Evolutionary conservation across 2,797 vertebrate species (phyloP).

Genomic region (Passerculus sandwichensis): DNA sequence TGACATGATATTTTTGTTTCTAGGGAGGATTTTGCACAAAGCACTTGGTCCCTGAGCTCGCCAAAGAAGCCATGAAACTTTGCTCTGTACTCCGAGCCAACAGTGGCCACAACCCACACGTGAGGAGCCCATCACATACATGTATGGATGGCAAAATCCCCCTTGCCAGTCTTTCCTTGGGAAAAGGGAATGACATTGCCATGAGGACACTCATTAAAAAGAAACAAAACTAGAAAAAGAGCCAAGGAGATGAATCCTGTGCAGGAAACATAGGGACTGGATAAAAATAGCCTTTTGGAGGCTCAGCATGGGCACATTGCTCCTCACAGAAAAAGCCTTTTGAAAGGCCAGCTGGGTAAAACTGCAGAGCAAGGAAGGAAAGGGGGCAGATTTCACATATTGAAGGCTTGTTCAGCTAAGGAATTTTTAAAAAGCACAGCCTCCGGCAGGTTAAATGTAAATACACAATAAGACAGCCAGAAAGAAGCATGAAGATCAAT

Average conservation of each 20-base stretch:
- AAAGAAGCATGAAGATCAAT: not conserved
- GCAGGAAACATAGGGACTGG: too few species aligned
- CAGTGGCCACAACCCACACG: rapidly evolving
- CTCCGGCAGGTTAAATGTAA: not conserved
- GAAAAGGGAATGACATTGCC: not conserved
- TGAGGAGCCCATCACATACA: not conserved
- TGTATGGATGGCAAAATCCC: not conserved
- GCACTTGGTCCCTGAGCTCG: not conserved
- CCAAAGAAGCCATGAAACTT: not conserved
- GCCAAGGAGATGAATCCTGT: not conserved
- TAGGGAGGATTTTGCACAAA: not conserved
- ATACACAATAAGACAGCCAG: not conserved
- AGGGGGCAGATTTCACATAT: not conserved
- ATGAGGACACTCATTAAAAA: not conserved
- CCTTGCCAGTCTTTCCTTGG: not conserved
- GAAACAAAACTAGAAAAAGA: not conserved
- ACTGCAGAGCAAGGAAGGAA: not conserved
- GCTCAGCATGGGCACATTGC: not conserved
- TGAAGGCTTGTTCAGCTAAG: not conserved
- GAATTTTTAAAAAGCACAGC: not conserved
- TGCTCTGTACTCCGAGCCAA: rapidly evolving
- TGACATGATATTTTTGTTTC: not conserved
- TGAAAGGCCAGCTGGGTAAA: not conserved
- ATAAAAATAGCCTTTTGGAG: not conserved
- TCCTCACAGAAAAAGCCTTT: not conserved